Evolutionary conservation across 2,113 vertebrate genomes (phyloP), one percentile per base, ranked within the genome.

Genomic region (Tapirus terrestris): DNA sequence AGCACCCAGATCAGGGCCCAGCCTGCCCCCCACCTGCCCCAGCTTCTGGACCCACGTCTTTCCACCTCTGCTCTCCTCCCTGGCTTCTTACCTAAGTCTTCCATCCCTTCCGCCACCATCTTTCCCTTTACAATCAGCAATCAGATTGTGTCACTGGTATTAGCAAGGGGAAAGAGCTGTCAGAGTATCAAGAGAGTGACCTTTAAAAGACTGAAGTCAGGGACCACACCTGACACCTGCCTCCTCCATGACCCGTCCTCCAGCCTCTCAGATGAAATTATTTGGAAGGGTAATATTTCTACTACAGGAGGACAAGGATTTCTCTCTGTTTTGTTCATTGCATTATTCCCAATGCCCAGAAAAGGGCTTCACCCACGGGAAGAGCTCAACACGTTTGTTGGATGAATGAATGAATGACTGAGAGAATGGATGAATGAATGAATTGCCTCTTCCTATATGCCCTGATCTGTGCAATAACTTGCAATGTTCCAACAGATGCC

Each of bases 271-370:
- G 43, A 43, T 18, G 39, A 33, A 83, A 51, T 27, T 25, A 73
- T 81, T 13, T 13, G 33, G 20, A 93, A 27, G 33, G 12, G 6
- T 51, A 53, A 2, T 17, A 20, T 36, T 29, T 79, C 36, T 0
- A 0, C 23, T 84, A 58, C 45, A 11, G 27, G n/a, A 93, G 9
- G 18, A 89, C 3, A 33, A 51, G 16, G n/a, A 1, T 10, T 56
- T 60, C 4, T 18, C 21, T 39, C 53, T 31, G 4, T 48, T 80
- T 65, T 86, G 58, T 60, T 73, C 60, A 36, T 23, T 10, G 56
- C 53, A 89, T 94, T 81, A 61, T 91, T 20, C 43, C 36, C 67
- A 70, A 17, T 63, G 81, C 48, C 76, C 77, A 53, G 67, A 65
- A 88, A 86, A 51, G 61, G 23, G 60, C 68, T 39, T 27, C 51